Base-by-base conservation (phyloP, 2,888 invertebrate genomes). In the Acleris laterana region DNA sequence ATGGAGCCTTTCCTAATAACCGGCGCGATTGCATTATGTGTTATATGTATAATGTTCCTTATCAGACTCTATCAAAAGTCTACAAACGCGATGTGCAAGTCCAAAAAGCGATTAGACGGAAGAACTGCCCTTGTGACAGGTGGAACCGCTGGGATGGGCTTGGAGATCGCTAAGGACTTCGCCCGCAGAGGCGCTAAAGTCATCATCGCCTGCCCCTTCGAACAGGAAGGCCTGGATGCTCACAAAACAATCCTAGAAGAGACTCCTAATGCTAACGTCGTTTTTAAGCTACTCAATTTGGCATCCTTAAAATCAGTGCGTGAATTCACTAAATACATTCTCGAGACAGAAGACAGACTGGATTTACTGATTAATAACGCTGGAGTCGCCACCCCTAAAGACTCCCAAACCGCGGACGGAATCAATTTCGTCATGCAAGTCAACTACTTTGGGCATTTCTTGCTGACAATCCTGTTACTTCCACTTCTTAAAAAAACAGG, bases 381-480 rank as follows among this genome's bases (percentile, higher is more conserved):
- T 0, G 98, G 98, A 2, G 96, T 96, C 0, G 95, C 96, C 55
- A 89, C 94, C 0, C 94, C 95, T 65, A 89, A 87, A 11, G 94
- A 89, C 60, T 80, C 76, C 16, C 89, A 94, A 62, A 96, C 97
- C 20, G 95, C 95, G 75, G 98, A 98, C 78, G 97, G 96, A 1
- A 87, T 98, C 69, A 98, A 98, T 82, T 90, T 95, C 70, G 97
- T 97, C 11, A 97, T 98, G 96, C 98, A 97, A 56, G 97, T 98
- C 3, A 99, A 99, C 85, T 97, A 98, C 78, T 97, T 96, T 82
- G 99, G 99, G 0, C 97, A 98, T 11, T 99, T 98, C 83, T 93
- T 99, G 42, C 90, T 99, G 59, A 98, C 98, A 0, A 96, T 98
- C 82, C 94, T 99, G 46, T 93, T 99, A 48, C 95, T 97, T 73